Base-by-base conservation (phyloP, 1,140 invertebrate species). In the Galleria mellonella region DNA sequence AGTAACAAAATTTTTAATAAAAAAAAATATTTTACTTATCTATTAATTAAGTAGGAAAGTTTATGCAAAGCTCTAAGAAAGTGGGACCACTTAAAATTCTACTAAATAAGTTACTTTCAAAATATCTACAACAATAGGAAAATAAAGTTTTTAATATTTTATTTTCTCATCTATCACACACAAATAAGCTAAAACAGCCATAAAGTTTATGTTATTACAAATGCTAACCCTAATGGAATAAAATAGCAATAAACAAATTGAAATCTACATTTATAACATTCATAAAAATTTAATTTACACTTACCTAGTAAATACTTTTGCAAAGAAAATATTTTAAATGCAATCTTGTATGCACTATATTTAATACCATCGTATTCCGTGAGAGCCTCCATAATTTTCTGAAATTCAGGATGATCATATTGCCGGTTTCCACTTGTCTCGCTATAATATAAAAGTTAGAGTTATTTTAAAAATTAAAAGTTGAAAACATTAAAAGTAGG, bases 341-440 rank as follows among this genome's bases (percentile, higher is more conserved):
- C 94, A 32, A 93, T 93, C 59, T 94, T 87, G 79, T 96, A 96
- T 12, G 92, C 91, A 52, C 92, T 90, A 83, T 94, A 96, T 72
- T 92, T 90, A 27, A 96, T 91, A 51, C 90, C 89, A 70, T 94
- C 93, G 55, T 92, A 91, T 45, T 93, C 89, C 55, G 90, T 86
- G 55, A 93, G 74, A 42, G 69, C 74, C 47, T 87, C 72, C 54
- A 84, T 64, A 17, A 89, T 82, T 31, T 86, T 81, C 3, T 44
- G 42, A 64, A 89, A 89, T 43, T 87, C 76, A 15, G 88, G 89
- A 72, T 90, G 88, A 58, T 89, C 83, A 83, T 86, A 88, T 64
- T 88, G 83, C 59, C 87, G 59, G 62, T 56, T 64, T 29, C 82
- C 76, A 32, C 66, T 83, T 12, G 32, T 53, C 62, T 86, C 75